These are phyloP conservation scores for Macrosiphum euphorbiae DNA, from an alignment of 2,888 invertebrate genomes.

Conservation along the genomic window DNA sequence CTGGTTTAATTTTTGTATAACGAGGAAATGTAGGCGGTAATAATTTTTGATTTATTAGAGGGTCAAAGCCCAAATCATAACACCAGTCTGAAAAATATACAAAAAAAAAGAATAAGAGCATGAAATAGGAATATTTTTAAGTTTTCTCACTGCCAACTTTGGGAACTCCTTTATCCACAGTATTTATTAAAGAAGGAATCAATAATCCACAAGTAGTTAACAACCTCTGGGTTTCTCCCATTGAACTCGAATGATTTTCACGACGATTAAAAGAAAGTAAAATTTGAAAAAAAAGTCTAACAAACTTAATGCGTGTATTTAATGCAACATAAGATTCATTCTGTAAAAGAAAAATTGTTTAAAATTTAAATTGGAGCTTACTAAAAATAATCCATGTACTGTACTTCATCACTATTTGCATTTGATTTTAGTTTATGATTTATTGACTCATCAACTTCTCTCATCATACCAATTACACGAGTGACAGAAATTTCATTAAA, in stretches of 20 bases:
- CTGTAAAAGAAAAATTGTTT: conserved; percentile 69
- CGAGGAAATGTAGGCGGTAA: conserved; percentile 98
- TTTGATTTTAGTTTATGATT: conserved; percentile 68
- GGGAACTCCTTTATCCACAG: conserved; percentile 60
- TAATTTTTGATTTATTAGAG: conserved; percentile 93
- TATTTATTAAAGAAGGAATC: conserved; percentile 73
- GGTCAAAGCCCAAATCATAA: conserved; percentile 89
- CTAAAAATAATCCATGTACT: neutral
- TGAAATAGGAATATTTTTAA: neutral
- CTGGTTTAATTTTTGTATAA: conserved; percentile 88
- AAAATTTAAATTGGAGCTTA: conserved; percentile 14
- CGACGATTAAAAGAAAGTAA: conserved; percentile 72
- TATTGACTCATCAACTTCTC: conserved; percentile 92
- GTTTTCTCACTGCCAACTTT: conserved; percentile 34
- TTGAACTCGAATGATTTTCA: conserved; percentile 78
- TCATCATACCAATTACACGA: conserved; percentile 83
- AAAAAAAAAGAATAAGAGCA: neutral
- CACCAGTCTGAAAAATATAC: conserved; percentile 56
- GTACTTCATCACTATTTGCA: conserved; percentile 42
- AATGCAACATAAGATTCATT: conserved; percentile 77
- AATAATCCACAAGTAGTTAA: conserved; percentile 86
- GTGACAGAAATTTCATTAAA: conserved; percentile 86
- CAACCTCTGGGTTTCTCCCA: conserved; percentile 80
- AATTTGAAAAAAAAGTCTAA: conserved; percentile 87
- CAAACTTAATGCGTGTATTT: conserved; percentile 86